Evolutionary conservation across 2,888 invertebrate species (phyloP).

Genomic region (Diadegma fenestrale): DNA sequence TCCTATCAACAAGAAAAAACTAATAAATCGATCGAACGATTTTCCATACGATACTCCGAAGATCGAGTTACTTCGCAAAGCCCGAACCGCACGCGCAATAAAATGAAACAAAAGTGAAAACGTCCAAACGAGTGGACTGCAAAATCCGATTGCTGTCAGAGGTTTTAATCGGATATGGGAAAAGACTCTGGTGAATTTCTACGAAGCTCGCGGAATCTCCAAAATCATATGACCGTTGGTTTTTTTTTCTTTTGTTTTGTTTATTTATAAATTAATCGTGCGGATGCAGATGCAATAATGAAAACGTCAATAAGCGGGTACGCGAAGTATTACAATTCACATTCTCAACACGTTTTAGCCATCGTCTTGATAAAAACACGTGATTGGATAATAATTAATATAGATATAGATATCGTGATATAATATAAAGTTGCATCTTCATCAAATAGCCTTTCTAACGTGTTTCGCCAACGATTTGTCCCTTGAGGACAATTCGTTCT

Average conservation of each 20-base stretch:
- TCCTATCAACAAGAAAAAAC: too few relatives aligned
- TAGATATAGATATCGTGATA: conserved; percentile 67
- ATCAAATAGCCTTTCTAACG: conserved; percentile 72
- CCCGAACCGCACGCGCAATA: too few relatives aligned
- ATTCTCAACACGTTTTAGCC: conserved; percentile 80
- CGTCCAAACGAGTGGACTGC: too few relatives aligned
- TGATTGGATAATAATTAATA: conserved; percentile 76
- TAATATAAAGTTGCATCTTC: conserved; percentile 82
- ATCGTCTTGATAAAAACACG: conserved; percentile 81
- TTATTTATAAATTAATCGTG: conserved; percentile 85
- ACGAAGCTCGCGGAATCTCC: conserved; percentile 30
- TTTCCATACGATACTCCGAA: too few relatives aligned
- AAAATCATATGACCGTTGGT: conserved; percentile 68
- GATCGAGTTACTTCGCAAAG: too few relatives aligned
- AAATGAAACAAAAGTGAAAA: too few relatives aligned
- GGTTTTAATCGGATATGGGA: neutral
- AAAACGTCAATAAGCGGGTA: conserved; percentile 85
- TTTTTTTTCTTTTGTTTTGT: conserved; percentile 30
- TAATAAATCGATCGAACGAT: too few relatives aligned
- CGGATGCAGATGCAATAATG: conserved; percentile 85
- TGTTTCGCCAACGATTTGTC: conserved; percentile 63
- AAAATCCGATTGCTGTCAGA: too few relatives aligned
- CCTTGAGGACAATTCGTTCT: neutral
- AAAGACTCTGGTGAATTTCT: conserved; percentile 22
- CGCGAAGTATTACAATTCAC: conserved; percentile 83